Conservation (phyloP, 2,888 invertebrate species). For the Troides aeacus region DNA sequence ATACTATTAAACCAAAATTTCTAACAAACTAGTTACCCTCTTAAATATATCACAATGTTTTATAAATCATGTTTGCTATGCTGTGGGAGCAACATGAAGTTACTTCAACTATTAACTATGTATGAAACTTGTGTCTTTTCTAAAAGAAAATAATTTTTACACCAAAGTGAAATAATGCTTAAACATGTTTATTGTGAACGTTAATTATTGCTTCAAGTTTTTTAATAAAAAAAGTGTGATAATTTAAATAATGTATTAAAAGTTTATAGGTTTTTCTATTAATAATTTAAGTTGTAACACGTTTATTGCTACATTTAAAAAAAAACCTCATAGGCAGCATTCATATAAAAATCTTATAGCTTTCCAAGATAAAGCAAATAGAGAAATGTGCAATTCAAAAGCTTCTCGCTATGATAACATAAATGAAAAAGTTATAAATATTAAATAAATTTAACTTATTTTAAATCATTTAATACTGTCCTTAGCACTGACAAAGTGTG, state of each 20-base stretch:
- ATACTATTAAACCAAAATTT: slow-evolving; percentile 7
- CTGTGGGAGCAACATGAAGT: background rate
- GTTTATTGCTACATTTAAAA: no score
- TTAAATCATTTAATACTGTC: slow-evolving; percentile 23
- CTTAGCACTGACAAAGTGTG: slow-evolving; percentile 11
- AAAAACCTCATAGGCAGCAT: background rate
- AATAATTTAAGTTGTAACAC: no score
- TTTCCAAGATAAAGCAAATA: background rate
- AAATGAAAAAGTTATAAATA: slow-evolving; percentile 1
- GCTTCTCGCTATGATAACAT: background rate
- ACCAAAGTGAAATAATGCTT: background rate
- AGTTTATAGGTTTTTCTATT: no score
- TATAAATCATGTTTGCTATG: slow-evolving; percentile 9
- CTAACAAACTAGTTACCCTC: slow-evolving; percentile 24
- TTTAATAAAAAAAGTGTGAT: no score
- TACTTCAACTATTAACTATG: background rate
- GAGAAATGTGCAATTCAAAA: background rate
- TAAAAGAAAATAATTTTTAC: background rate
- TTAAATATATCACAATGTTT: slow-evolving; percentile 29
- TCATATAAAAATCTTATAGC: background rate
- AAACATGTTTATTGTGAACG: background rate
- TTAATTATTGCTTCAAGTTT: no score
- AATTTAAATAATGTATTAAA: no score
- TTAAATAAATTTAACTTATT: slow-evolving; percentile 1
- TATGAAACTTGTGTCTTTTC: background rate